phyloP scores from a whole-genome alignment of 2,888 invertebrate genomes.

The Rhamphomyia laevipes region DNA sequence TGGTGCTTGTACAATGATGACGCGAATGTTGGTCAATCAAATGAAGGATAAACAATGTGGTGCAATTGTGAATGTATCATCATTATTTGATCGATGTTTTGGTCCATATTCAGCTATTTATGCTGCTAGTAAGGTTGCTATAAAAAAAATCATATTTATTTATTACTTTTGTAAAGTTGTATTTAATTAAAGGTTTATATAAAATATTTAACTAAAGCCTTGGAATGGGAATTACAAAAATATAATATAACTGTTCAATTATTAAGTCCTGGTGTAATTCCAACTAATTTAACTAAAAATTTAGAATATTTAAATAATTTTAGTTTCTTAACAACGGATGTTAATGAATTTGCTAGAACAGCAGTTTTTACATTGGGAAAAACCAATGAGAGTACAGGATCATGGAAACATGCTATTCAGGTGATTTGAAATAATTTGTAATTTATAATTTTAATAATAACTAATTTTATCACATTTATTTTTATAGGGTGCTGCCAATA shows the following conservation, averaged over 20 bases:
- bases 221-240: background rate
- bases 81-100: slow-evolving; percentile 73
- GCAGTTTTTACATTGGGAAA: background rate
- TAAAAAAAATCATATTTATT: background rate
- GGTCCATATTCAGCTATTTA: slow-evolving; percentile 77
- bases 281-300: background rate
- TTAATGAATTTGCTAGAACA: background rate
- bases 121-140: slow-evolving; percentile 70
- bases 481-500: background rate
- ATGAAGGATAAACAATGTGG: slow-evolving; percentile 65
- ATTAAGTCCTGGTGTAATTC: background rate
- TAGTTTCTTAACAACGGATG: background rate
- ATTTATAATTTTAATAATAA: background rate
- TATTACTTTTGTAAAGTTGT: too few species aligned
- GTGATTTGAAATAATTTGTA: background rate
- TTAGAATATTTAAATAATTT: background rate
- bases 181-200: too few species aligned
- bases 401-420: background rate
- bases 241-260: background rate
- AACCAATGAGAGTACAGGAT: background rate
- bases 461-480: too few species aligned
- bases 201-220: background rate
- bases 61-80: slow-evolving; percentile 80
- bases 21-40: slow-evolving; percentile 57
- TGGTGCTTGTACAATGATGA: slow-evolving; percentile 72